Evolutionary conservation across 2,888 invertebrate species (phyloP).

Genomic region (Apamea crenata): DNA sequence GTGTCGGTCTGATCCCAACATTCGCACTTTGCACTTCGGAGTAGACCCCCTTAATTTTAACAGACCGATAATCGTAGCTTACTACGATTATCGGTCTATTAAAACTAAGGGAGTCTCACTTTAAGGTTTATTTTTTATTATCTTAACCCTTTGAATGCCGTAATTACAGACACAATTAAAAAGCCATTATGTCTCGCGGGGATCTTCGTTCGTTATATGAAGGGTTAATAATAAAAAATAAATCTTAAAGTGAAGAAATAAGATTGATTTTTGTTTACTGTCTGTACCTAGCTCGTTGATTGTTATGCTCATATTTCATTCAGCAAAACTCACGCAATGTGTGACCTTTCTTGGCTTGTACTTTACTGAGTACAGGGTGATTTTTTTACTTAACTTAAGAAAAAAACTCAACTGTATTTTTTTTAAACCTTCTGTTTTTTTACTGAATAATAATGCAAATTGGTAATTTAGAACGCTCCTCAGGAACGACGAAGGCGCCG

Average conservation of each 20-base stretch:
- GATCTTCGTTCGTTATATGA: no score
- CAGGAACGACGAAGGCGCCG: conserved; percentile 82
- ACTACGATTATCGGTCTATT: no score
- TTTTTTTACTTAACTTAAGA: neutral
- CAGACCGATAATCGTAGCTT: neutral
- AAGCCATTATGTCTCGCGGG: no score
- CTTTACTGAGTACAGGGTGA: neutral
- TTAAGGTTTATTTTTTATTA: no score
- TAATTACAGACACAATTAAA: no score
- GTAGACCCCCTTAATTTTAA: no score
- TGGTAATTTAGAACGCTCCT: conserved; percentile 53
- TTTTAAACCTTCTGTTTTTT: conserved; percentile 11
- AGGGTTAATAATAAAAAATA: neutral
- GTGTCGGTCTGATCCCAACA: no score
- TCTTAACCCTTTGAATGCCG: no score
- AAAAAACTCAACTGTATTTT: neutral
- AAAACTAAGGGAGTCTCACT: no score
- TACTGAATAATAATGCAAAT: conserved; percentile 43
- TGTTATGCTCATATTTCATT: neutral
- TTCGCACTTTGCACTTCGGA: no score
- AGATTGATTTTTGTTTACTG: neutral
- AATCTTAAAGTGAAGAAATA: neutral
- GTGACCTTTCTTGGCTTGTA: neutral
- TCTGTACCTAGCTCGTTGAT: no score
- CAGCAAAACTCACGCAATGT: neutral